Evolutionary conservation across 35 echinoderm and acorn worm species (phyloP), one percentile per base, ranked within the genome.

Genomic region (Holothuria glaberrima): DNA sequence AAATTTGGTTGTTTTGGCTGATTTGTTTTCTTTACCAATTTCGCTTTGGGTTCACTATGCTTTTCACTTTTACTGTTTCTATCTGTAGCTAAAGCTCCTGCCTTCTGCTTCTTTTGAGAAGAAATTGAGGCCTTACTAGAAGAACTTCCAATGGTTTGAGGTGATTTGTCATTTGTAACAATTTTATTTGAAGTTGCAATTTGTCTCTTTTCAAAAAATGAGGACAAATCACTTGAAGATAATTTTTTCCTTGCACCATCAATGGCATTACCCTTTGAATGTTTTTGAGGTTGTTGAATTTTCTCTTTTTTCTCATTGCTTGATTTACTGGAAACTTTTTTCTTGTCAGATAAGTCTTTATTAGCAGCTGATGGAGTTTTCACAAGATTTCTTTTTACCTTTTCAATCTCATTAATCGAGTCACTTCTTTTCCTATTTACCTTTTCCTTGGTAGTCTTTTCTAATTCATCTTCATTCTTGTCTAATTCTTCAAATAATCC

Each of bases 191-290:
- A 54, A 54, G 5, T 54, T 17, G 16, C 13, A 54, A 0, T 54
- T 5, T 54, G 50, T 17, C 80, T 84, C 59, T 62, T 84, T 38
- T 84, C 21, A 32, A 61, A 84, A 54, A 84, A 84, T 14, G 80
- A 84, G 16, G 80, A 84, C 13, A 84, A 57, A 33, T 84, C 80
- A 33, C 80, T 61, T 20, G 80, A 48, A 31, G 80, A 84, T 26
- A 84, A 9, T 1, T 1, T 69, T 17, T 69, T 69, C 66, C 21
- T 26, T 25, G 3, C 66, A 69, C 1, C 31, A 33, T 21, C 22
- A 10, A 10, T 33, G 31, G 14, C 14, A 26, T 24, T 69, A 25
- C 19, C 63, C 22, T 69, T 69, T 33, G 9, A 12, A 54, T 33
- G 5, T 29, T 9, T 69, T 69, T 69, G 66, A 25, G 9, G 9